Conservation (phyloP, 2,113 vertebrate genomes). For the Rhagologus leucostigma region DNA sequence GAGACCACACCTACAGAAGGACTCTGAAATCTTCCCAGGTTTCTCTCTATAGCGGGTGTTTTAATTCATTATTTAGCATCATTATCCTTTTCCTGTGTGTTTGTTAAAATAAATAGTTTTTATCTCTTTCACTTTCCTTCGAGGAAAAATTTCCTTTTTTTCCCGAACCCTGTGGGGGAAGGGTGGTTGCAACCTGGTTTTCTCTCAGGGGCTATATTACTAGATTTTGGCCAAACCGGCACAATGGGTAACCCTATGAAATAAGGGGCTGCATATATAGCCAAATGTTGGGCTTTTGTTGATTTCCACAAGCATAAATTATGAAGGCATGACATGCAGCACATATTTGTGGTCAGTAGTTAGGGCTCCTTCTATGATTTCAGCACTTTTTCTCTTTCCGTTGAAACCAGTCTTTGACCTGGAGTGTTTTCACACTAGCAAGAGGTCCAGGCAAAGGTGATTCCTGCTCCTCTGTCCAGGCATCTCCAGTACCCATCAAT, state of each 20-base stretch:
- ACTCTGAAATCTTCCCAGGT: too few relatives aligned
- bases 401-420: not conserved
- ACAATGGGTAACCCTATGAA: not conserved
- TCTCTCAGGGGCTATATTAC: too few relatives aligned
- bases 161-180: too few relatives aligned
- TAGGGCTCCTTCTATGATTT: not conserved
- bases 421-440: not conserved
- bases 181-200: too few relatives aligned
- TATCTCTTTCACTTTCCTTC: too few relatives aligned
- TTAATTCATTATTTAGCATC: too few relatives aligned
- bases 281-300: accelerated
- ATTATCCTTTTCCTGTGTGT: too few relatives aligned
- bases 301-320: not conserved
- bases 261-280: not conserved
- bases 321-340: not conserved
- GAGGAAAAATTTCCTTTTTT: too few relatives aligned
- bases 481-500: not conserved
- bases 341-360: not conserved
- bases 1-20: too few relatives aligned
- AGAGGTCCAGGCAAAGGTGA: not conserved
- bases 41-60: too few relatives aligned
- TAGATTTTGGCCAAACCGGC: too few relatives aligned
- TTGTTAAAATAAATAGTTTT: too few relatives aligned
- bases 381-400: not conserved
- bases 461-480: not conserved